Evolutionary conservation across 1,140 invertebrate species (phyloP), one percentile per base, ranked within the genome.

Genomic region (Macrostomum lignano): DNA sequence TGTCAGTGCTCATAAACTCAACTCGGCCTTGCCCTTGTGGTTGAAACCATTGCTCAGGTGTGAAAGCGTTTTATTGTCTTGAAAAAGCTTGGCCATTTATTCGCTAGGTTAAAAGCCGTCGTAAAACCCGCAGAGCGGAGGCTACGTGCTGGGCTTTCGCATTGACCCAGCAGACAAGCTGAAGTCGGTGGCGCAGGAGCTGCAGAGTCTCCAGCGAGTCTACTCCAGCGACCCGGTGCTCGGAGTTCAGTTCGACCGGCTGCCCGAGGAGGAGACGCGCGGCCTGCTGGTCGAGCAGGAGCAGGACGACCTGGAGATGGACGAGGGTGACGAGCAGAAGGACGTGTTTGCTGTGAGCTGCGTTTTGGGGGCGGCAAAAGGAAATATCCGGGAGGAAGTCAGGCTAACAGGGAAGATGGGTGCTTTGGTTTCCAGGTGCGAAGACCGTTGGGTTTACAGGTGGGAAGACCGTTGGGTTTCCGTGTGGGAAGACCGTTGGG

Each of bases 141-240:
- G 72, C 2, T 93, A 86, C 53, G 69, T 91, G 21, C 62, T 94
- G 2, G 86, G 86, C 10, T 96, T 94, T 61, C 67, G 76, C 31
- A 70, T 91, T 23, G 82, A 93, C 60, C 81, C 86, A 0, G 45
- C 62, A 7, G 72, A 82, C 38, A 72, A 76, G 44, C 61, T 96
- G 9, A 63, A 69, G 22, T 62, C 65, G 29, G 61, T 79, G 7
- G 67, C 70, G 28, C 74, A 77, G 52, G 78, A 91, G 58, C 66
- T 94, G 0, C 63, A 65, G 25, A 72, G 74, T 1, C 54, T 93
- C 17, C 69, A 72, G 47, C 64, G 68, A 17, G 68, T 81, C 3
- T 88, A 76, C 45, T 67, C 68, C 17, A 68, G 72, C 21, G 71
- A 69, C 51, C 84, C 86, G 0, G 70, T 79, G 35, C 84, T 82